phyloP scores from a whole-genome alignment of 2,113 vertebrate genomes.

The Leptosomus discolor region DNA sequence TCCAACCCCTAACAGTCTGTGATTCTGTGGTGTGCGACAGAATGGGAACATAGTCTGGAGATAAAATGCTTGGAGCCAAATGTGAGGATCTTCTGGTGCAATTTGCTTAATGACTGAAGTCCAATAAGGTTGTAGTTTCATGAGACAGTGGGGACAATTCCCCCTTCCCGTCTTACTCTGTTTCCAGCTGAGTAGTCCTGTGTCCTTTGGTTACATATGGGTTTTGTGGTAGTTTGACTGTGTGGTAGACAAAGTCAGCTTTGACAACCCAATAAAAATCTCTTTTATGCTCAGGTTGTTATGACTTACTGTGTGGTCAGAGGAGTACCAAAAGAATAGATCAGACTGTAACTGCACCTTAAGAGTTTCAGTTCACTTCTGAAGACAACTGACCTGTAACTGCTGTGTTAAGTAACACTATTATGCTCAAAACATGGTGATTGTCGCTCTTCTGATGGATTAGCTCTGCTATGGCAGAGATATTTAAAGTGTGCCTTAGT shows the following conservation, averaged over 20 bases:
- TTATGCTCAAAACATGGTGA: background rate
- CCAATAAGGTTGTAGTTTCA: background rate
- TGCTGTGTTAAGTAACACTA: background rate
- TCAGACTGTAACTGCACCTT: background rate
- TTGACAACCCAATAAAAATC: background rate
- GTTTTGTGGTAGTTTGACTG: background rate
- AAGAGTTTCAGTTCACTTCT: background rate
- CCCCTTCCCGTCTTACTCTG: background rate
- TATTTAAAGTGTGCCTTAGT: background rate
- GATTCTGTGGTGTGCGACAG: background rate
- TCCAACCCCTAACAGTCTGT: background rate
- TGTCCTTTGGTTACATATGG: background rate
- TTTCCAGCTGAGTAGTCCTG: background rate
- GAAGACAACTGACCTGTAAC: background rate
- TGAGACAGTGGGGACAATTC: background rate
- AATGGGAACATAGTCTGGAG: accelerated
- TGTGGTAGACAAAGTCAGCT: background rate
- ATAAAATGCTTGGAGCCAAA: background rate
- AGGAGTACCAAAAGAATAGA: background rate
- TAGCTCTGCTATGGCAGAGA: background rate
- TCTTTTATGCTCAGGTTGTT: background rate
- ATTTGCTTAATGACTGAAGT: background rate
- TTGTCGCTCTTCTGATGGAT: background rate
- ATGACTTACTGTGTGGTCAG: background rate
- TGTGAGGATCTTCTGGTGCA: background rate